A percentile compares a stretch with the other conserved stretches of the same genome.
phyloP scores from a whole-genome alignment of 2,797 vertebrate genomes.

The Pseudocheirus occidentalis region DNA sequence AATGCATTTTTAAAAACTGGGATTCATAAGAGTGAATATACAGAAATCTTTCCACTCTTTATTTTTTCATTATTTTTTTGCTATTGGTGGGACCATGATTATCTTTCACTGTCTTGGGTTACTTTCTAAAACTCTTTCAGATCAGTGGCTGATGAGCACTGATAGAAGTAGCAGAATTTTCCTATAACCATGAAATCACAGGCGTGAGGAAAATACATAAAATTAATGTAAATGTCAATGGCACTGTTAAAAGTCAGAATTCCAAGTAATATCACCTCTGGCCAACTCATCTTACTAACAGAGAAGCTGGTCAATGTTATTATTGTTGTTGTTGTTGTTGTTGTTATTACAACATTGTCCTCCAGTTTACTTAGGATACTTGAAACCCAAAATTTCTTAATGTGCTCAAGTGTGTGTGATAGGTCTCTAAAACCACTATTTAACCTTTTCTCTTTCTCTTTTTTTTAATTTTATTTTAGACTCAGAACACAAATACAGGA shows the following conservation, averaged over 20 bases:
- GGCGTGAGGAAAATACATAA: background rate
- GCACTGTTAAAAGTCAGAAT: constrained; percentile 16
- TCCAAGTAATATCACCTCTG: background rate
- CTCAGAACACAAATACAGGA: too few relatives aligned
- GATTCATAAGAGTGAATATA: background rate
- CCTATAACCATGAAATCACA: background rate
- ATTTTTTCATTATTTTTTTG: too few relatives aligned
- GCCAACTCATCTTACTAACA: constrained; percentile 16
- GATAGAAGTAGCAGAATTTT: background rate
- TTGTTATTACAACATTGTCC: background rate
- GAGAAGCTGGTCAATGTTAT: constrained; percentile 27
- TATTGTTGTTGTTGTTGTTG: background rate
- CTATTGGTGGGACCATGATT: background rate
- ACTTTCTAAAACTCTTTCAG: background rate
- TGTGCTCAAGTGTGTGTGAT: background rate
- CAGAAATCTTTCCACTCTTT: background rate
- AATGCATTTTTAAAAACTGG: background rate
- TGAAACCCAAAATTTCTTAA: constrained; percentile 43
- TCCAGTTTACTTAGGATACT: background rate
- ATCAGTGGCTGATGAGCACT: background rate
- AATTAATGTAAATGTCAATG: background rate
- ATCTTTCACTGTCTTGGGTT: background rate
- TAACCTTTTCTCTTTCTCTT: background rate
- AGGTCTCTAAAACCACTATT: constrained; percentile 6
- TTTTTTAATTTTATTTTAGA: too few relatives aligned